Base-by-base conservation (phyloP, 2,797 vertebrate species). In the Cryptoprocta ferox region DNA sequence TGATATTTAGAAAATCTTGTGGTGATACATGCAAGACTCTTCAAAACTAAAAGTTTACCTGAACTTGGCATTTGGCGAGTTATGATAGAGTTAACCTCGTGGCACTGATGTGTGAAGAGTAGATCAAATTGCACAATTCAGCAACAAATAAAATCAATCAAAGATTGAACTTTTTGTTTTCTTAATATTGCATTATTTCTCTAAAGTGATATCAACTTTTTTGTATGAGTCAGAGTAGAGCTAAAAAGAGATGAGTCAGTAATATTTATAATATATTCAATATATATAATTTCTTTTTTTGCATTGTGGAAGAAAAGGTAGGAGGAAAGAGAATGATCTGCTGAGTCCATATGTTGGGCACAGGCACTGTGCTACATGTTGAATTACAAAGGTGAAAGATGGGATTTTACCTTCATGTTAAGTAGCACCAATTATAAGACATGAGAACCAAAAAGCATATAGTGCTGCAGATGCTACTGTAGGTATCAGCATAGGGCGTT, bases 111-210 rank as follows among this genome's bases (percentile, higher is more conserved):
- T 87, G 6, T 94, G 37, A 70, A 80, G 28, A 92, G 16, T 71
- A 61, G 24, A 76, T 94, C 35, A 63, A 56, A 59, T 37, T 56
- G 4, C 3, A 68, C 78, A 89, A 89, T 53, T 92, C 39, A 91
- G 68, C n/a, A 83, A 84, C n/a, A 70, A 89, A 71, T 91, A 85
- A 83, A 94, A 42, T 94, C 61, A 89, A 28, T 73, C 45, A 82
- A 93, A 70, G 93, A 89, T 24, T 76, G 18, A 71, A 61, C 16
- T 45, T 65, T 84, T 78, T 78, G 1, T 95, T 63, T 45, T 63
- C 19, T 73, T 71, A 32, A 87, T 73, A 73, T 61, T 87, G 6
- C 15, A 39, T 90, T 83, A 81, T 96, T 96, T 94, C 59, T 95
- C 11, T 50, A 48, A 90, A 95, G 68, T 68, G 5, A 37, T 56